phyloP scores from a whole-genome alignment of 2,797 vertebrate species.

The Platalea minor region DNA sequence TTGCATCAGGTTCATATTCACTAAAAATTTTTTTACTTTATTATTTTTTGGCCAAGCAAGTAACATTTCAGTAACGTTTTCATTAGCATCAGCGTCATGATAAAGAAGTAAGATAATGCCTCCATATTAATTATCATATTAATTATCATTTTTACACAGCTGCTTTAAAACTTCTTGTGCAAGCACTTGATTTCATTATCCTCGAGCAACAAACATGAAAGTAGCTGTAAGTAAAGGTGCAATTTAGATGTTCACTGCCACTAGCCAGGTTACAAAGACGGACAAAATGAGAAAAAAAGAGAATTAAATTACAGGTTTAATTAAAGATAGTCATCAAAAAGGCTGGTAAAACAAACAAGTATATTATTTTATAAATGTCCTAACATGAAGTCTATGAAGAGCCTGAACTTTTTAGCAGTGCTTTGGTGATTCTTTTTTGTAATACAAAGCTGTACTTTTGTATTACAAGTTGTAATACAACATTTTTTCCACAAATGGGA shows the following conservation, averaged over 20 bases:
- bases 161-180: not conserved
- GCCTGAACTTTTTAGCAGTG: not conserved
- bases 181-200: not conserved
- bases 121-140: not conserved
- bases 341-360: not conserved
- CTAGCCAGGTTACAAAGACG: not conserved
- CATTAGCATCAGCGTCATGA: not conserved
- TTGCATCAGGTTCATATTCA: not conserved
- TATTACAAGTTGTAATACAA: not conserved
- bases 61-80: not conserved
- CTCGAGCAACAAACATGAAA: conserved; percentile 16
- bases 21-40: not conserved
- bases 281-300: not conserved
- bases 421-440: not conserved
- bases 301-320: conserved; percentile 3
- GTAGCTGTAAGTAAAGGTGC: not conserved
- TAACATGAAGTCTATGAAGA: not conserved
- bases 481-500: not conserved
- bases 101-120: not conserved
- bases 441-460: not conserved
- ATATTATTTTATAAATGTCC: not conserved
- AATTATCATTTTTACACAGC: not conserved
- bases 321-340: not conserved
- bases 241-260: not conserved
- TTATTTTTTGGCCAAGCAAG: not conserved